Evolutionary conservation across 2,888 invertebrate species (phyloP), one percentile per base, ranked within the genome.

Genomic region (Caenorhabditis becei): DNA sequence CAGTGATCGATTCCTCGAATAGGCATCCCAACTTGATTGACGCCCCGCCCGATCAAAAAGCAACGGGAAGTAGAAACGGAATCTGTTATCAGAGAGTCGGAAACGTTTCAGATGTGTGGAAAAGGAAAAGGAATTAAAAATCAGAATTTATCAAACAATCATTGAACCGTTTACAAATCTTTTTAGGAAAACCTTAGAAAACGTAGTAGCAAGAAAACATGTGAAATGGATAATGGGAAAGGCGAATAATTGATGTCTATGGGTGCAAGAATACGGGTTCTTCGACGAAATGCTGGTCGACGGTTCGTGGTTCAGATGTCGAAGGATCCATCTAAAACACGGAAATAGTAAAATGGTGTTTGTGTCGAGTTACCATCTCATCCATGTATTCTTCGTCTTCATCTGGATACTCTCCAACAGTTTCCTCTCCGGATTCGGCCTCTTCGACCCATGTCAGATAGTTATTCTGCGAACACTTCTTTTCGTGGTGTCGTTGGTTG

Each of bases 401-500:
- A 2, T 66, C 67, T n/a, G 26, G 26, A 61, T 77, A 67, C 28
- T 59, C 66, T 14, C 26, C 59, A 4, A 32, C 54, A 16, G 41
- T 51, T 16, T 67, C 66, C 18, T 75, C 72, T n/a, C 47, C 66
- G 11, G 32, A 18, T 35, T 70, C 69, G n/a, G 32, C 14, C 0
- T 66, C 65, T 24, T 71, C 71, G 14, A 63, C 56, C 59, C 58
- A 56, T 56, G 51, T 37, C 28, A 47, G 1, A 23, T 61, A 61
- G n/a, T 65, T 61, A 14, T 62, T 44, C 8, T 74, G 63, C 3
- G 26, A 18, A 53, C 87, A 87, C 44, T 81, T 84, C 61, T 59
- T 49, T 56, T 87, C 86, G 75, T 87, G 87, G 10, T 65, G 35
- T 23, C 78, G 47, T 54, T 83, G 82, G 59, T 87, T 87, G 18